Conservation (phyloP, 1,140 invertebrate genomes). For the Drosophila punjabiensis region DNA sequence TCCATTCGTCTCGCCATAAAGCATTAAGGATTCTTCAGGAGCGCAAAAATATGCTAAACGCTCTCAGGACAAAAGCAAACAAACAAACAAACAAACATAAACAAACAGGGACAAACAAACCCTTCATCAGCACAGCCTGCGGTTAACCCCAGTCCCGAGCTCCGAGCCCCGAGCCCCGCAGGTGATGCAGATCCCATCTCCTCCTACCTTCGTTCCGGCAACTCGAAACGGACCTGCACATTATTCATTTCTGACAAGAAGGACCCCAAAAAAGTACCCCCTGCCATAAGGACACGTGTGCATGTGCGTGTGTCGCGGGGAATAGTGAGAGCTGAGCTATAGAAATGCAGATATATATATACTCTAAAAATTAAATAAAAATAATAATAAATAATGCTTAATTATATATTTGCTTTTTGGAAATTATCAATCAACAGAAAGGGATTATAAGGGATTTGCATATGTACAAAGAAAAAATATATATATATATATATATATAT, state of each 20-base stretch:
- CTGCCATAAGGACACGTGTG: slow-evolving; percentile 1
- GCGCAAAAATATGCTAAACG: slow-evolving; percentile 43
- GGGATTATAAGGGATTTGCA: too few species aligned
- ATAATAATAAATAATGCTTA: neutral
- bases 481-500: too few species aligned
- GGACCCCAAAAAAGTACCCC: slow-evolving; percentile 7
- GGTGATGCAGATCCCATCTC: slow-evolving; percentile 4
- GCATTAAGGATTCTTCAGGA: slow-evolving; percentile 26
- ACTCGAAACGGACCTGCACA: slow-evolving; percentile 19
- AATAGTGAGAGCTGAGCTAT: neutral
- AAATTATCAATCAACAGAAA: neutral
- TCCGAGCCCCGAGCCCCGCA: neutral
- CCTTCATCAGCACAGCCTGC: slow-evolving; percentile 1
- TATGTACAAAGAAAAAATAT: too few species aligned
- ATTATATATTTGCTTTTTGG: neutral
- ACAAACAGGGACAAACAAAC: slow-evolving; percentile 12
- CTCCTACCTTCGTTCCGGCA: neutral
- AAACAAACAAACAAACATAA: slow-evolving; percentile 7
- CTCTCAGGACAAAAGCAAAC: slow-evolving; percentile 26
- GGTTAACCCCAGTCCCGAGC: neutral
- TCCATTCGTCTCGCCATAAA: slow-evolving; percentile 23
- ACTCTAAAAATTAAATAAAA: neutral
- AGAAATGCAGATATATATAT: neutral
- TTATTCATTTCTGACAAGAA: slow-evolving; percentile 35
- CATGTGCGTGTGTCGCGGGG: neutral